Percentiles rank a stretch among this genome's conserved stretches.
Conservation (phyloP, 2,113 vertebrate species). For the Crotalus helleri region DNA sequence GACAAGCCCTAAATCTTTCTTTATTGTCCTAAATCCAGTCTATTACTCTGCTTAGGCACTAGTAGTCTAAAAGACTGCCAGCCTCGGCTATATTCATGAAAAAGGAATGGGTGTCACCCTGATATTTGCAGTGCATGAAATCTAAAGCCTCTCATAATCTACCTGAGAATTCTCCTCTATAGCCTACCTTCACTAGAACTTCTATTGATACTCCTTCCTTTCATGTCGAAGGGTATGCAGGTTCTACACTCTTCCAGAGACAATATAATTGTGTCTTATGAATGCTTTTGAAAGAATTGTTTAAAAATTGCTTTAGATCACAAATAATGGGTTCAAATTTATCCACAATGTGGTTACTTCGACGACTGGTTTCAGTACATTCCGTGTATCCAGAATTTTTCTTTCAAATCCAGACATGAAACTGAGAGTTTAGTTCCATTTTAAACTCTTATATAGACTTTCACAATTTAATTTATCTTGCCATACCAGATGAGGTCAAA, state of each 20-base stretch:
- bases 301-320: background rate
- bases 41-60: background rate
- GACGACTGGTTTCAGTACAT: too few species aligned
- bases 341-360: background rate
- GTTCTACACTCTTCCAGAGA: background rate
- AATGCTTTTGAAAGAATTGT: background rate
- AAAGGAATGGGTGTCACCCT: background rate
- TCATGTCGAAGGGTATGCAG: background rate
- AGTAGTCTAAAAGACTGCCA: background rate
- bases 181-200: background rate
- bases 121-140: background rate
- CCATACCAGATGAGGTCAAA: background rate
- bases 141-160: background rate
- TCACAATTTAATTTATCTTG: too few species aligned
- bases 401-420: too few species aligned
- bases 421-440: too few species aligned
- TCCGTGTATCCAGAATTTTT: too few species aligned
- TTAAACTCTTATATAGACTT: too few species aligned
- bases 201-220: background rate
- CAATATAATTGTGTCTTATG: background rate
- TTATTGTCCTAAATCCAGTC: background rate
- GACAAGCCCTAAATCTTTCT: background rate
- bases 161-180: background rate
- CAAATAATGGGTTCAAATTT: background rate
- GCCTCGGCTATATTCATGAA: background rate